A percentile compares a stretch with the other conserved stretches of the same genome.
phyloP scores from a whole-genome alignment of 2,888 invertebrate genomes.

The Cataglyphis cursor region DNA sequence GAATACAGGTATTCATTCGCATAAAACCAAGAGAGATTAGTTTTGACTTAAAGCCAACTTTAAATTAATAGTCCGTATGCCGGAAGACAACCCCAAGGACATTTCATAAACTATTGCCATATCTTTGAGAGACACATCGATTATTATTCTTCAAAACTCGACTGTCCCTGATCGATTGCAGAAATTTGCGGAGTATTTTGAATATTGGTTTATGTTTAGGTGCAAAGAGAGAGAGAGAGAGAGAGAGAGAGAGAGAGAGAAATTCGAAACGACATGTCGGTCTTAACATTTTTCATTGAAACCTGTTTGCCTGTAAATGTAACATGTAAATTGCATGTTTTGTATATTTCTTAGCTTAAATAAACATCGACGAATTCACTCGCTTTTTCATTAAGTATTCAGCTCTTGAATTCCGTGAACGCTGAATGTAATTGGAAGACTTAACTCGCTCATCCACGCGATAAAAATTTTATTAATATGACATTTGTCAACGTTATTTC shows the following conservation, averaged over 20 bases:
- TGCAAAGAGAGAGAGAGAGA: neutral
- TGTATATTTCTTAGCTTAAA: constrained; percentile 15
- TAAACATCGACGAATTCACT: constrained; percentile 21
- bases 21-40: constrained; percentile 42
- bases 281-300: neutral
- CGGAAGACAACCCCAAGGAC: constrained; percentile 62
- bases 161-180: constrained; percentile 9
- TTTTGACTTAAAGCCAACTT: constrained; percentile 72
- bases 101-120: constrained; percentile 44
- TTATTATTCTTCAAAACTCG: constrained; percentile 45
- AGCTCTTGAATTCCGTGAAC: neutral
- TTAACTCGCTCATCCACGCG: constrained; percentile 9
- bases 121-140: constrained; percentile 26
- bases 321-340: constrained; percentile 16
- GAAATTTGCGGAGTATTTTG: constrained; percentile 31
- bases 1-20: constrained; percentile 44
- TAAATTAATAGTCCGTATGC: constrained; percentile 63
- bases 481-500: constrained; percentile 22
- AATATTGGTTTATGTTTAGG: constrained; percentile 38
- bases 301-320: neutral
- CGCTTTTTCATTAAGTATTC: constrained; percentile 33
- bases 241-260: neutral
- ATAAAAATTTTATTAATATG: constrained; percentile 32
- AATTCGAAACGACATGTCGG: constrained; percentile 16
- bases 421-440: constrained; percentile 23